These are phyloP conservation scores for Rhinogobius similis DNA, from an alignment of 2,113 vertebrate genomes.

Conservation along the genomic window DNA sequence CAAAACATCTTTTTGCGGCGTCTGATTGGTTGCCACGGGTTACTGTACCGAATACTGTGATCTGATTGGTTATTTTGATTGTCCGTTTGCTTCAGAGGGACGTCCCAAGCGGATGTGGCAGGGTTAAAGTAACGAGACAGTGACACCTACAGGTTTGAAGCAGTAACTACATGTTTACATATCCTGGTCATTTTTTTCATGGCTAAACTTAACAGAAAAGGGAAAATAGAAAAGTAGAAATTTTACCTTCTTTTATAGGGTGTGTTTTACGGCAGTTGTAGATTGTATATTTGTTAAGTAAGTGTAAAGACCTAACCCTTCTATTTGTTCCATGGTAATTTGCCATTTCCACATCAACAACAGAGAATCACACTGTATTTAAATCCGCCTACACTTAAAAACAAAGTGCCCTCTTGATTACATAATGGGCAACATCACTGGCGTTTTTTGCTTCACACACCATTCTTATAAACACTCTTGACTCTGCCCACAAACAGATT, in stretches of 20 bases:
- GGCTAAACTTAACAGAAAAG: no score
- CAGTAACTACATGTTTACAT: constrained; percentile 6
- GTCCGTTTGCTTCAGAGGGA: constrained; percentile 28
- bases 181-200: neutral
- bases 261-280: no score
- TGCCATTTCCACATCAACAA: neutral
- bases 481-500: constrained; percentile 49
- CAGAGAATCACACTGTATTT: neutral
- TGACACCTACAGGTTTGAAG: constrained; percentile 26
- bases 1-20: constrained; percentile 22
- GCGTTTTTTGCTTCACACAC: constrained; percentile 3
- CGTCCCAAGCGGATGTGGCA: constrained; percentile 8
- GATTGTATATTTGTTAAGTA: neutral
- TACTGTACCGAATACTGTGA: constrained; percentile 40
- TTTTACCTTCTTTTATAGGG: neutral
- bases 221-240: no score
- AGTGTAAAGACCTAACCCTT: neutral
- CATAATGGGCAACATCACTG: constrained; percentile 9
- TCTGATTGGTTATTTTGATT: constrained; percentile 46
- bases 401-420: constrained; percentile 18
- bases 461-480: constrained; percentile 3
- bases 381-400: constrained; percentile 2
- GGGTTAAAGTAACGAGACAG: neutral
- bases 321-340: neutral
- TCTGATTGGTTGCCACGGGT: constrained; percentile 43